Conservation (phyloP, 2,888 invertebrate species). For the Globia sparganii region DNA sequence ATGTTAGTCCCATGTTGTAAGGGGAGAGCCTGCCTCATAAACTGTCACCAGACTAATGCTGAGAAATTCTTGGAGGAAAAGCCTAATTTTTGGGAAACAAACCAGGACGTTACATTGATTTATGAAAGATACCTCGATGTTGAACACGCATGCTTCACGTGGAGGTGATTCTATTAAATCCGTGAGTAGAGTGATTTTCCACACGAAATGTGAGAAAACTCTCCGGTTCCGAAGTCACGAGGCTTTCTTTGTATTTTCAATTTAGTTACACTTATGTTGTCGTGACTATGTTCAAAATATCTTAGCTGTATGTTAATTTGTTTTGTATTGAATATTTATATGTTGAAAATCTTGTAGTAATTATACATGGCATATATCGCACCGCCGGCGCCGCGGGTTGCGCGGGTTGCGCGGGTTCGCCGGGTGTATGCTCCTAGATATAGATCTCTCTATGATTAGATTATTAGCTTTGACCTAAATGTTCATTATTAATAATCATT, state of each 20-base stretch:
- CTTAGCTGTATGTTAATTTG: conserved; percentile 34
- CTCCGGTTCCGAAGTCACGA: conserved; percentile 52
- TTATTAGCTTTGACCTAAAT: conserved; percentile 35
- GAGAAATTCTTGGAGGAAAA: not conserved
- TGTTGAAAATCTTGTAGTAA: conserved; percentile 27
- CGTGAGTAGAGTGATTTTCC: conserved; percentile 55
- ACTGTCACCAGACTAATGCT: not conserved
- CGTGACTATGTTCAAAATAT: conserved; percentile 53
- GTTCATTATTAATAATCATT: conserved; percentile 1
- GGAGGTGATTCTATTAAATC: conserved; percentile 29
- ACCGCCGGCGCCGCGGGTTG: not conserved
- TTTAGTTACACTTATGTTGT: conserved; percentile 51
- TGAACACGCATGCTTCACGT: conserved; percentile 54
- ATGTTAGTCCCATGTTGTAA: not conserved
- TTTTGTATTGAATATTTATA: conserved; percentile 11
- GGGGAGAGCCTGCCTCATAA: not conserved
- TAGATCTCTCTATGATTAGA: conserved; percentile 6
- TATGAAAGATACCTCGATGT: conserved; percentile 35
- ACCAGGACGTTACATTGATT: not conserved
- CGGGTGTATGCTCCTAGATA: conserved; percentile 3
- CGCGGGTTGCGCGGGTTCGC: not conserved
- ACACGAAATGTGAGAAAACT: conserved; percentile 42
- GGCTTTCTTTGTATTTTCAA: conserved; percentile 51
- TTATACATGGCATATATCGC: conserved; percentile 7
- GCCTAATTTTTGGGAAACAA: not conserved